Conservation (phyloP, 2,113 vertebrate genomes). For the Delphinapterus leucas region DNA sequence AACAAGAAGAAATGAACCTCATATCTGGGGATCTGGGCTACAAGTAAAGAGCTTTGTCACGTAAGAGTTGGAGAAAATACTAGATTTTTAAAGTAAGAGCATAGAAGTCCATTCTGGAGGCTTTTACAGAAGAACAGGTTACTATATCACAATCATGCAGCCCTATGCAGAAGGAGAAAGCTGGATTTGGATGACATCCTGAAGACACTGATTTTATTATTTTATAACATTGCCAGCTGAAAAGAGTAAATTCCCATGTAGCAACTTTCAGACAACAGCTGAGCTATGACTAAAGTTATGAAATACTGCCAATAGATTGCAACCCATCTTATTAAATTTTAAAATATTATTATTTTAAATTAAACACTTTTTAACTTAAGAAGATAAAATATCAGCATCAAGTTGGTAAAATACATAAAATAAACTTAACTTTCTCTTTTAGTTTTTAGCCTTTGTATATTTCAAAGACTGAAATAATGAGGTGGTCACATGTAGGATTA, state of each 20-base stretch:
- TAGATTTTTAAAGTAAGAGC: not conserved
- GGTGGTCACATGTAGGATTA: not conserved
- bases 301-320: not conserved
- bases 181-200: not conserved
- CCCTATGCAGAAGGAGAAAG: not conserved
- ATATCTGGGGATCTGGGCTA: not conserved
- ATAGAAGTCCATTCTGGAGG: not conserved
- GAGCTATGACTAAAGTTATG: not conserved
- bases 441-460: not conserved
- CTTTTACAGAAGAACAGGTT: not conserved
- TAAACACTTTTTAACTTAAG: not conserved
- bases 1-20: not conserved
- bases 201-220: not conserved
- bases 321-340: not conserved
- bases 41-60: not conserved
- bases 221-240: not conserved
- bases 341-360: not conserved
- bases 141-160: not conserved
- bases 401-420: not conserved
- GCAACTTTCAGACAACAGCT: not conserved
- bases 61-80: not conserved
- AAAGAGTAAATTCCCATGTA: not conserved
- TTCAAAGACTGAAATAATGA: slow-evolving; percentile 2
- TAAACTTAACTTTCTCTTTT: not conserved
- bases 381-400: not conserved